Evolutionary conservation across 2,797 vertebrate species (phyloP).

Genomic region (Gobionotothen gibberifrons): DNA sequence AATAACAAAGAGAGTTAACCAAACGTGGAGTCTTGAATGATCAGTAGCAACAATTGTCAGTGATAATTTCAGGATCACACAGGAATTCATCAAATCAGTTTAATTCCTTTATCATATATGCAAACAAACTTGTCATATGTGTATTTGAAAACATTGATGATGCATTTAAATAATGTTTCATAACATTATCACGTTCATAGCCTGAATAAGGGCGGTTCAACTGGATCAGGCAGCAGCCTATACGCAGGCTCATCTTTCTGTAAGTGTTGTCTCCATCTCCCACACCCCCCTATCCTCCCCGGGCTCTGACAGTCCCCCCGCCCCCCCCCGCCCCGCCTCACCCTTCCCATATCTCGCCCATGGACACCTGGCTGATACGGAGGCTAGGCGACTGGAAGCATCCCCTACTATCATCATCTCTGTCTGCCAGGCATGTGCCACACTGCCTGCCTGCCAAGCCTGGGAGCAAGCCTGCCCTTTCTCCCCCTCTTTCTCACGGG

Average conservation of each 20-base stretch:
- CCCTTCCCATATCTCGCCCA: constrained; percentile 57
- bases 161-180: background rate
- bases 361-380: constrained; percentile 74
- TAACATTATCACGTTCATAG: constrained; percentile 7
- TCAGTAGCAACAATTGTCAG: background rate
- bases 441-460: constrained; percentile 64
- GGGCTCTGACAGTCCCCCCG: constrained; percentile 40
- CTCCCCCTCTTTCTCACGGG: constrained; percentile 12
- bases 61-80: background rate
- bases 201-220: constrained; percentile 15
- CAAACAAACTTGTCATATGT: background rate
- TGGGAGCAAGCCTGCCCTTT: constrained; percentile 43
- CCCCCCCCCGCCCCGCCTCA: constrained; percentile 29
- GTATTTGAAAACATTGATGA: constrained; percentile 2
- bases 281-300: constrained; percentile 38
- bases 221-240: constrained; percentile 34
- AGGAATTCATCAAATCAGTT: background rate
- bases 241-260: constrained; percentile 33
- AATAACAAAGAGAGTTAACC: too few species aligned
- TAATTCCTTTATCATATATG: background rate
- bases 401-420: constrained; percentile 71
- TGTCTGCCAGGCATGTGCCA: constrained; percentile 76
- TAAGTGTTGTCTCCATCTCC: constrained; percentile 47
- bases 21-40: background rate
- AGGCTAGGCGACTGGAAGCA: constrained; percentile 67